phyloP scores from a whole-genome alignment of 1,140 invertebrate species.

The Lepidurus packardi region DNA sequence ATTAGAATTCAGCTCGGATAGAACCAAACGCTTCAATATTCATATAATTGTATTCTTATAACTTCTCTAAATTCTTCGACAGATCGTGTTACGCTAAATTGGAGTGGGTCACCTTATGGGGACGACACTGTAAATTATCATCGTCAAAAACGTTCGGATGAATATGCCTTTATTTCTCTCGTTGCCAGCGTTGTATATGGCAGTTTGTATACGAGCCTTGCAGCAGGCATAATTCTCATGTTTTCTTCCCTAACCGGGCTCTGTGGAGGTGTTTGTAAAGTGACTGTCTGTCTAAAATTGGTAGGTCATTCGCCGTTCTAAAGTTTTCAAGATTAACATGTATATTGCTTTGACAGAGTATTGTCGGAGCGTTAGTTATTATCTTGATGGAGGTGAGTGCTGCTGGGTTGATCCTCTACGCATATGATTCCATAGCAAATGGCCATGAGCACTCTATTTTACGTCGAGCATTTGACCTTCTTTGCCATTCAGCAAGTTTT shows the following conservation, averaged over 20 bases:
- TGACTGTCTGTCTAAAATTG: slow-evolving; percentile 28
- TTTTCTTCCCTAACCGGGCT: slow-evolving; percentile 29
- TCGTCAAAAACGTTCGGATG: not conserved
- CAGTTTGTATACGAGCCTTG: slow-evolving; percentile 25
- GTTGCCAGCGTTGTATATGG: slow-evolving; percentile 23
- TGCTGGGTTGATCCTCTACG: slow-evolving; percentile 25
- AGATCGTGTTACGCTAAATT: not conserved
- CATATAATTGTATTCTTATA: not conserved
- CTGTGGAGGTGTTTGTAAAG: slow-evolving; percentile 30
- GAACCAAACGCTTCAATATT: no score
- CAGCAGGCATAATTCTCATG: slow-evolving; percentile 23
- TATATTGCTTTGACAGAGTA: not conserved
- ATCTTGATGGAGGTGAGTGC: slow-evolving; percentile 16
- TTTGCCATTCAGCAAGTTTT: slow-evolving; percentile 29
- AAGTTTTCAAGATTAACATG: not conserved
- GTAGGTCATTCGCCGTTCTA: slow-evolving; percentile 1
- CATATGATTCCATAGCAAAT: slow-evolving; percentile 24
- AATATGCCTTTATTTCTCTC: slow-evolving; percentile 25
- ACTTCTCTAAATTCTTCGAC: not conserved
- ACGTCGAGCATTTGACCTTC: slow-evolving; percentile 24
- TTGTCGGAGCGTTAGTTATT: not conserved
- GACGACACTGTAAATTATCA: not conserved
- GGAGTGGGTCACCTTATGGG: not conserved
- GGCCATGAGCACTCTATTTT: slow-evolving; percentile 19
- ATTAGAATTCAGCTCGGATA: not conserved